Evolutionary conservation across 23 tunicate genomes (phyloP), one percentile per base, ranked within the genome.

Genomic region (Trididemnum nubilum): DNA sequence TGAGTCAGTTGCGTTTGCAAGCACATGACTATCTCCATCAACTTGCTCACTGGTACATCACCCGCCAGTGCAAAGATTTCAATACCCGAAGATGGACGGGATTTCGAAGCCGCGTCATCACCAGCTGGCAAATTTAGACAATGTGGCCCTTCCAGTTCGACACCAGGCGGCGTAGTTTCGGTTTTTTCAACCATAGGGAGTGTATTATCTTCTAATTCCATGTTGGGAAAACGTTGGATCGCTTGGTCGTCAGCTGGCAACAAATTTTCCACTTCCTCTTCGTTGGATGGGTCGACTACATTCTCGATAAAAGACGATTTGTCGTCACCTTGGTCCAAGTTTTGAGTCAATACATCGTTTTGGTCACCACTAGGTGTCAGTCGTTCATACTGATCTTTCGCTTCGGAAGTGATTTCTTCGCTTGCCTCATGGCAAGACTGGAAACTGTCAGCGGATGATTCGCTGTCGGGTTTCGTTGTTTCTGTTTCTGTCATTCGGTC

Each of bases 1-100:
- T 79, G 84, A 0, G 90, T 86, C 4, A 86, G 74, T 54, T 86
- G 90, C 4, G 90, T 86, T 86, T 86, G 90, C 33, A 86, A 49
- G 26, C 38, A 34, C 66, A 58, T 44, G 4, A 54, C 35, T 29
- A 86, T 78, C 2, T 79, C 80, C 72, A 86, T 59, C 84, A 86
- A 33, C 60, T 58, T 52, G 21, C 64, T 71, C 28, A 86, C 52
- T n/a, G 90, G 83, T 0, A 86, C 80, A 23, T 35, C 63, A 36
- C 81, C 73, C 1, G 81, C 40, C 0, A 22, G 51, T 60, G 84
- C 71, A 44, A 29, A 37, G 25, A 79, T 49, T 33, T 72, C 81
- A 7, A 73, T 36, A 1, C 64, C 79, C 21, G 87, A 83, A 21
- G 18, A 2, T 26, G 90, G 90, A 21, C 89, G 77, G 1, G 89